Conservation (phyloP, 2,888 invertebrate genomes). For the Cephus spinipes region DNA sequence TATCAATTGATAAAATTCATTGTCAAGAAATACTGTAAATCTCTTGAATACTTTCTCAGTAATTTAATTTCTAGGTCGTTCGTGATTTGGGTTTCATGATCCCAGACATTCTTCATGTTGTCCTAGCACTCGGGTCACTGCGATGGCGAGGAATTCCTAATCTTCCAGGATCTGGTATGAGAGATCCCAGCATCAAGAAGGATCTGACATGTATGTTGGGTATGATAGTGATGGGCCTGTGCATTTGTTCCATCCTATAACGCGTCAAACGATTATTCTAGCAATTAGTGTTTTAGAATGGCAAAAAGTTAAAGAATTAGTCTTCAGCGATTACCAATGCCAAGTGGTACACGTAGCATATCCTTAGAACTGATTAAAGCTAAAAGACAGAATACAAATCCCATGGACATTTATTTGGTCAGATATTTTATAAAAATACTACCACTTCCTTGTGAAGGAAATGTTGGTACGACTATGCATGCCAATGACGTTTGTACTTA, state of each 20-base stretch:
- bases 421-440: background rate
- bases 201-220: slow-evolving; percentile 58
- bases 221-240: slow-evolving; percentile 56
- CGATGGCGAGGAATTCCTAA: slow-evolving; percentile 50
- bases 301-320: background rate
- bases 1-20: slow-evolving; percentile 9
- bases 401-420: background rate
- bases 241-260: slow-evolving; percentile 56
- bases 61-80: slow-evolving; percentile 65
- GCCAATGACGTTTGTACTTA: background rate
- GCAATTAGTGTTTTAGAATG: background rate
- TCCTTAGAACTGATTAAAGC: background rate
- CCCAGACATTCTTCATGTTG: slow-evolving; percentile 74
- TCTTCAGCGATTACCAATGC: background rate
- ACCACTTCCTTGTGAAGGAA: background rate
- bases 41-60: slow-evolving; percentile 22
- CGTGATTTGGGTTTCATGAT: slow-evolving; percentile 78
- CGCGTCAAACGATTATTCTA: slow-evolving; percentile 7
- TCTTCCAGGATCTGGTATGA: slow-evolving; percentile 51
- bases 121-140: slow-evolving; percentile 71
- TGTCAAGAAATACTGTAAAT: slow-evolving; percentile 5
- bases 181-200: slow-evolving; percentile 53
- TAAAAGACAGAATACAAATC: background rate
- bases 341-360: background rate
- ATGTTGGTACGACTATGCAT: background rate